A percentile compares a stretch with the other conserved stretches of the same genome.
Conservation (phyloP, 2,113 vertebrate genomes). For the Gymnobelideus leadbeateri region DNA sequence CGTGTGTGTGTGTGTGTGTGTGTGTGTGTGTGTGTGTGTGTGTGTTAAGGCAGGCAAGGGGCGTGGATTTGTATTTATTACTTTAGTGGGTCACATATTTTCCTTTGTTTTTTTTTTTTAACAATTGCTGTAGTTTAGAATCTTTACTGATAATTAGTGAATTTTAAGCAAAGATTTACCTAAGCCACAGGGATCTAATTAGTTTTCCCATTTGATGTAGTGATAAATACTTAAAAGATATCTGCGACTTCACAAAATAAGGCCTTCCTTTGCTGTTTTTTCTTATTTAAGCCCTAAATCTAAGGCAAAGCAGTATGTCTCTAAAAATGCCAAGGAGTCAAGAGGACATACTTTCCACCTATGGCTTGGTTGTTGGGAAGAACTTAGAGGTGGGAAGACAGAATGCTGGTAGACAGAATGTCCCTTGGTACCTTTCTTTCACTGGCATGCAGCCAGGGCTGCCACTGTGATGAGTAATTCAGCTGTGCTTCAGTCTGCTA, state of each 20-base stretch:
- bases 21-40: background rate
- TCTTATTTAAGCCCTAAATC: conserved; percentile 54
- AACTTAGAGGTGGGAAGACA: conserved; percentile 16
- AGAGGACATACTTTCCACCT: background rate
- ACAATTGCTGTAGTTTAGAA: conserved; percentile 79
- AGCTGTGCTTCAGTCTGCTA: background rate
- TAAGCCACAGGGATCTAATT: conserved; percentile 83
- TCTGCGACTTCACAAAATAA: conserved; percentile 82
- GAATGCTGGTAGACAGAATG: background rate
- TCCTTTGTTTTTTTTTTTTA: conserved; percentile 79
- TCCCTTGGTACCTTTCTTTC: background rate
- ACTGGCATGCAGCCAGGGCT: conserved; percentile 45
- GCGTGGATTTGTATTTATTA: conserved; percentile 73
- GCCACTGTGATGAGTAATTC: conserved; percentile 5
- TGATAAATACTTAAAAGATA: conserved; percentile 81
- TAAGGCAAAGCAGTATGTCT: background rate
- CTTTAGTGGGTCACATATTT: conserved; percentile 64
- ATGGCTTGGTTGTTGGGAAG: conserved; percentile 52
- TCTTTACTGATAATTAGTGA: conserved; percentile 77
- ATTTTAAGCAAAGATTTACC: conserved; percentile 83
- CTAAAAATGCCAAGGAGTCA: conserved; percentile 11
- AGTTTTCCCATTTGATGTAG: conserved; percentile 81
- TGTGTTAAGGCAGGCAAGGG: background rate
- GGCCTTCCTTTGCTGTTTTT: conserved; percentile 73
- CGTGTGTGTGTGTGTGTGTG: background rate